Percentiles rank a stretch among this genome's conserved stretches.
These are phyloP conservation scores for Hybos culiciformis DNA, from an alignment of 2,888 invertebrate species.

Conservation along the genomic window DNA sequence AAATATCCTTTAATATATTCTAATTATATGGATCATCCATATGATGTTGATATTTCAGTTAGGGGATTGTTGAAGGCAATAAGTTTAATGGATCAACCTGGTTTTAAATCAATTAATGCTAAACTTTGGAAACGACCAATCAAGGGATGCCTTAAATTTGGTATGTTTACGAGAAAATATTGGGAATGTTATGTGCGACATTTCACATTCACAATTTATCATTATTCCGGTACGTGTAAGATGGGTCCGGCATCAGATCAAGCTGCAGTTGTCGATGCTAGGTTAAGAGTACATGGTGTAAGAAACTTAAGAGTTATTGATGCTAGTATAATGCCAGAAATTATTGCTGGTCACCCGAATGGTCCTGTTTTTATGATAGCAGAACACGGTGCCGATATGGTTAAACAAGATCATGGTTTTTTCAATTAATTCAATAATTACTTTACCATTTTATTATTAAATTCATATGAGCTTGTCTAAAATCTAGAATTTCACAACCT, in stretches of 20 bases:
- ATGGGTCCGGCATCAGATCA: slow-evolving; percentile 49
- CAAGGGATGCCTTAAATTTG: slow-evolving; percentile 43
- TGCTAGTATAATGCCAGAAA: slow-evolving; percentile 41
- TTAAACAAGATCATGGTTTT: slow-evolving; percentile 37
- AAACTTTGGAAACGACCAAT: slow-evolving; percentile 40
- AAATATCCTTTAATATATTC: slow-evolving; percentile 52
- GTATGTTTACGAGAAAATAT: slow-evolving; percentile 44
- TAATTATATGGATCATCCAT: slow-evolving; percentile 50
- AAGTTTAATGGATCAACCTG: slow-evolving; percentile 36
- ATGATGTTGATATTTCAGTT: slow-evolving; percentile 49
- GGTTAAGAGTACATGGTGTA: slow-evolving; percentile 39
- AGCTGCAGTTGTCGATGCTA: slow-evolving; percentile 49
- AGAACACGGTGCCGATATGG: slow-evolving; percentile 43
- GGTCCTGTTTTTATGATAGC: slow-evolving; percentile 44
- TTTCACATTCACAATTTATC: slow-evolving; percentile 47
- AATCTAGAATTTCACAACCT: too few relatives aligned
- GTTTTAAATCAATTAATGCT: slow-evolving; percentile 41
- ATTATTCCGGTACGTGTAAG: slow-evolving; percentile 48
- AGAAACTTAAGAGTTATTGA: slow-evolving; percentile 39
- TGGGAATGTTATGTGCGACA: slow-evolving; percentile 52
- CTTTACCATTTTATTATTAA: too few relatives aligned
- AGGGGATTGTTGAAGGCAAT: slow-evolving; percentile 43
- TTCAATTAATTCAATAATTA: slow-evolving; percentile 16
- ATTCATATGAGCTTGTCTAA: too few relatives aligned
- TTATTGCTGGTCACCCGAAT: slow-evolving; percentile 42